phyloP scores from a whole-genome alignment of 53 echinoderm and acorn worm genomes.

The Arbacia lixula region DNA sequence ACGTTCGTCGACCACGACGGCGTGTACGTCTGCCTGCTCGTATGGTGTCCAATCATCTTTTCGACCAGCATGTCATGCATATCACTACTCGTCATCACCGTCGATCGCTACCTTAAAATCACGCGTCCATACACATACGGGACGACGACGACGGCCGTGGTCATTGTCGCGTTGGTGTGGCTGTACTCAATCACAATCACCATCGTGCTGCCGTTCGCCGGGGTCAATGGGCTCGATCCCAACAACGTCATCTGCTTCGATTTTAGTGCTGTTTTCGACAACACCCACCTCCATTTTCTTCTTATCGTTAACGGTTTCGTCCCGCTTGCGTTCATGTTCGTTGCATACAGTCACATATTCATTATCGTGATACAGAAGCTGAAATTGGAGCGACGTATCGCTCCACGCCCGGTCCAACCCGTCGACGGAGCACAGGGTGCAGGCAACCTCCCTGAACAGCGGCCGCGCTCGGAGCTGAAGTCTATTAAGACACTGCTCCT shows the following conservation, averaged over 20 bases:
- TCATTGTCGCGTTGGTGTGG: slow-evolving; percentile 52
- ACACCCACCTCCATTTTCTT: slow-evolving; percentile 62
- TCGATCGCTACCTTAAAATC: slow-evolving; percentile 71
- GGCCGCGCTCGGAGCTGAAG: slow-evolving; percentile 47
- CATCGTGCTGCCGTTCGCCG: slow-evolving; percentile 61
- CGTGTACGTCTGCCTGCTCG: slow-evolving; percentile 46
- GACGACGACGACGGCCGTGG: slow-evolving; percentile 19
- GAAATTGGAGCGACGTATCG: slow-evolving; percentile 8
- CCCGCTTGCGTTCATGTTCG: slow-evolving; percentile 64
- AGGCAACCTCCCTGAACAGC: background rate
- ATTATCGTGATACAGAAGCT: slow-evolving; percentile 58
- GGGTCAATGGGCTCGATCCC: slow-evolving; percentile 17
- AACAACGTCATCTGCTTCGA: slow-evolving; percentile 59
- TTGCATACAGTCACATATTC: slow-evolving; percentile 55
- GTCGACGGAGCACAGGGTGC: background rate
- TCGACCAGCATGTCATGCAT: slow-evolving; percentile 61
- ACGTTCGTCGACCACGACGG: slow-evolving; percentile 47
- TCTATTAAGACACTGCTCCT: slow-evolving; percentile 70
- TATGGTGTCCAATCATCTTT: slow-evolving; percentile 63
- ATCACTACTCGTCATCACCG: slow-evolving; percentile 58
- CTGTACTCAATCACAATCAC: slow-evolving; percentile 49
- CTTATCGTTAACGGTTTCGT: slow-evolving; percentile 62
- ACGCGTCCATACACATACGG: slow-evolving; percentile 56
- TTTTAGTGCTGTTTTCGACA: slow-evolving; percentile 67
- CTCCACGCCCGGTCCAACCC: background rate